These are phyloP conservation scores for Panagrolaimus sp. DNA, from an alignment of 1,140 invertebrate genomes.

Conservation along the genomic window DNA sequence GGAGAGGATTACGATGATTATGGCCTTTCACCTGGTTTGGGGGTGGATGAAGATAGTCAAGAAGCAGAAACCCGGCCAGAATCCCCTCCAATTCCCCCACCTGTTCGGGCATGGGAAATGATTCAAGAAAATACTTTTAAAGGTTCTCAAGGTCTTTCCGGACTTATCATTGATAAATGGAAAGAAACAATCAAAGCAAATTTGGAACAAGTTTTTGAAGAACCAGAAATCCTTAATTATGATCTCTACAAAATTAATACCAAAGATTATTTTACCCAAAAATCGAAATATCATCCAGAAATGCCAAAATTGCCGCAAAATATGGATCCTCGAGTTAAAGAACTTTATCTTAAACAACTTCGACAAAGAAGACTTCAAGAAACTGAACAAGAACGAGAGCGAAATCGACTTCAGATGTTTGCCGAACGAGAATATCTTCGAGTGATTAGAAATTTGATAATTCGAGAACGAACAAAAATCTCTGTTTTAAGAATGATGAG, in stretches of 20 bases:
- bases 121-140: conserved; percentile 2
- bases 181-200: not conserved
- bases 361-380: not conserved
- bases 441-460: not conserved
- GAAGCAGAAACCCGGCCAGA: not conserved
- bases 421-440: not conserved
- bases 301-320: no score
- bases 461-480: not conserved
- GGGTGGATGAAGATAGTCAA: not conserved
- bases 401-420: not conserved
- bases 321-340: no score
- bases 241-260: no score
- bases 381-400: not conserved
- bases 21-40: not conserved
- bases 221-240: no score
- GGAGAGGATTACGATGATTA: not conserved
- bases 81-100: not conserved
- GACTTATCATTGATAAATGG: not conserved
- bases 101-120: not conserved
- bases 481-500: not conserved
- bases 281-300: no score
- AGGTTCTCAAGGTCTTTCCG: not conserved
- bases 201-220: no score
- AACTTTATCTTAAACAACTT: no score
- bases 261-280: no score